Evolutionary conservation across 2,797 vertebrate genomes (phyloP), one percentile per base, ranked within the genome.

Genomic region (Okamejei kenojei): DNA sequence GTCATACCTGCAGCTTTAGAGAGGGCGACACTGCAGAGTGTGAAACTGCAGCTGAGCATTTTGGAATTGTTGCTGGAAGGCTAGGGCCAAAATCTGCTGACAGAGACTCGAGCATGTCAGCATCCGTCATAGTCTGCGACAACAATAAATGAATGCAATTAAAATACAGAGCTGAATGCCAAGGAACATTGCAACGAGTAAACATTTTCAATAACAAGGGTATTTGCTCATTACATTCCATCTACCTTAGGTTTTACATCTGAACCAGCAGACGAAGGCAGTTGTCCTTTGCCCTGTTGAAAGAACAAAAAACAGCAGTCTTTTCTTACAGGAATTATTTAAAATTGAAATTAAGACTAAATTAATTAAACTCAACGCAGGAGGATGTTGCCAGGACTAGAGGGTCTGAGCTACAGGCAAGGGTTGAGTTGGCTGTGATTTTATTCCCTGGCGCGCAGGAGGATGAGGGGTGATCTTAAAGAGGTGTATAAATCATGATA

Each of bases 111-210:
- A 96, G 93, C 13, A 97, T 94, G 3, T 96, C 95, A 54, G 94
- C 95, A 45, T 97, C 96, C 81, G 94, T 96, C 95, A 96, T 74
- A 35, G 94, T 93, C 97, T 97, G 94, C 1, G 94, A 94, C 74
- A 68, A 10, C 92, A 93, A 93, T 93, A 1, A 13, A 93, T 93
- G 9, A 90, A 17, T 11, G 65, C 65, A 68, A 17, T 68, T 68
- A 68, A 54, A 54, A 54, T 54, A 54, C 45, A 54, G 45, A 54
- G 7, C 45, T 54, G 45, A 54, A 54, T 54, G 45, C 45, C 45
- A 54, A 54, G 45, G 45, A 54, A 54, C 45, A 6, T 54, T 54
- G 45, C 45, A 54, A 54, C 45, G 45, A 54, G 45, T 54, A 54
- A 54, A 54, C 45, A 54, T 54, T 54, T 54, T 54, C 45, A 54